These are phyloP conservation scores for Coelinius sp. DNA, from an alignment of 2,888 invertebrate species.

Conservation along the genomic window DNA sequence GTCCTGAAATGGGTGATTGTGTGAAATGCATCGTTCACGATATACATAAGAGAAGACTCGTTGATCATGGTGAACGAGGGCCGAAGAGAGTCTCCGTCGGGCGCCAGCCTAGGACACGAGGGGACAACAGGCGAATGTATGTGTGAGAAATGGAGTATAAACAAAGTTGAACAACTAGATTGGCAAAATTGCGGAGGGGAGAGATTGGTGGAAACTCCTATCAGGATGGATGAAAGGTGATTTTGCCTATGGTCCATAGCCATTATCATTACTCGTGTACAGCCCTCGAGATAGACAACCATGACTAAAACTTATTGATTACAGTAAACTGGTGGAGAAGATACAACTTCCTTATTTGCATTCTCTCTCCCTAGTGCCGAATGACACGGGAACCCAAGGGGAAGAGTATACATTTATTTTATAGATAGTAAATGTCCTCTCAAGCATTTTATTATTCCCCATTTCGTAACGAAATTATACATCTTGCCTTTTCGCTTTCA, in stretches of 20 bases:
- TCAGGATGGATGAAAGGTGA: not conserved
- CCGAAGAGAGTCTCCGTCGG: not conserved
- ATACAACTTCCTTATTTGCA: conserved; percentile 8
- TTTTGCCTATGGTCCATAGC: not conserved
- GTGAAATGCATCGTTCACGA: conserved; percentile 8
- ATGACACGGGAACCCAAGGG: conserved; percentile 6
- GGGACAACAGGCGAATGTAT: not conserved
- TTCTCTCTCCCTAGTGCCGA: not conserved
- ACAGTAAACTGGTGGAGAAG: conserved; percentile 34
- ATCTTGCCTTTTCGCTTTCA: not conserved
- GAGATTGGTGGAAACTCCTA: conserved; percentile 1
- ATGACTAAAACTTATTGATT: conserved; percentile 50
- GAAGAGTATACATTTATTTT: not conserved
- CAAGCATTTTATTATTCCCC: conserved; percentile 3
- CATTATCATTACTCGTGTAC: conserved; percentile 19
- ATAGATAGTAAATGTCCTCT: not conserved
- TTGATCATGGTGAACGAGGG: not conserved
- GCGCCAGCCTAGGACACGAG: not conserved
- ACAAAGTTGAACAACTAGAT: not conserved
- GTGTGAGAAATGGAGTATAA: not conserved
- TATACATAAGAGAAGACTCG: not conserved
- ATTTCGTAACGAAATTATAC: not conserved
- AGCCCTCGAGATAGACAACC: conserved; percentile 22
- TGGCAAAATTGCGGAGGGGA: conserved; percentile 12
- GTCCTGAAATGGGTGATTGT: conserved; percentile 10